Evolutionary conservation across 2,888 invertebrate species (phyloP).

Genomic region (Oscheius sp.): DNA sequence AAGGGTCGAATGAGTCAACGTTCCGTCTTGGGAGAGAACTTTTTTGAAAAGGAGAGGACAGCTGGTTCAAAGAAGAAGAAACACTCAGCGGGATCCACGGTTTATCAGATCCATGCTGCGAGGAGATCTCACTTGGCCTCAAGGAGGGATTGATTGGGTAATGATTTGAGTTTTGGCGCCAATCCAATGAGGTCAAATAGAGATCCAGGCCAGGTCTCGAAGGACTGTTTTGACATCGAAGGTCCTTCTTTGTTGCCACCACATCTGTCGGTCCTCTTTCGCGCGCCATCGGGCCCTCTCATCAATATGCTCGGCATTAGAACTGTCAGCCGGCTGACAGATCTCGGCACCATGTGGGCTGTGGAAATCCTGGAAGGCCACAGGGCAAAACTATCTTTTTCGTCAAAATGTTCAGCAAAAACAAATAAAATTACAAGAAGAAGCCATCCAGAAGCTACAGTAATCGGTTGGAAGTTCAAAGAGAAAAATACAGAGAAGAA

Average conservation of each 20-base stretch:
- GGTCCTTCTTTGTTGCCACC: slow-evolving; percentile 16
- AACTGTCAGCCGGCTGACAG: slow-evolving; percentile 24
- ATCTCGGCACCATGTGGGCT: not conserved
- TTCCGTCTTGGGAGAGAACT: too few relatives aligned
- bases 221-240: slow-evolving; percentile 9
- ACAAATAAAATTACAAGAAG: not conserved
- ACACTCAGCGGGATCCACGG: too few relatives aligned
- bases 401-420: not conserved
- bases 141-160: not conserved
- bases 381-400: too few relatives aligned
- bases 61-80: too few relatives aligned
- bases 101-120: too few relatives aligned
- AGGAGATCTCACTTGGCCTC: too few relatives aligned
- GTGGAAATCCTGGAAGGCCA: not conserved
- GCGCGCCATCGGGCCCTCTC: slow-evolving; percentile 21
- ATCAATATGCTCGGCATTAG: slow-evolving; percentile 28
- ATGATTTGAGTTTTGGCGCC: not conserved
- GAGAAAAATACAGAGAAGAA: not conserved
- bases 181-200: not conserved
- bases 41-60: too few relatives aligned
- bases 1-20: not conserved
- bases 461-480: not conserved
- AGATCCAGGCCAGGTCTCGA: not conserved
- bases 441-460: too few relatives aligned
- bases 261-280: slow-evolving; percentile 30